Evolutionary conservation across 2,113 vertebrate species (phyloP).

Genomic region (rat (Rattus norvegicus)): GRCr8 NC_086019.1:180940001-180940500

Average conservation of each 20-base stretch:
- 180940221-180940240: neutral
- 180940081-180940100: neutral
- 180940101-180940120: neutral
- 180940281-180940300: neutral
- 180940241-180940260: neutral
- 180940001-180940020: too few species aligned
- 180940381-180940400: neutral
- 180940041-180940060: neutral
- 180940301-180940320: rapidly evolving
- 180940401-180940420: neutral
- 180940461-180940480: neutral
- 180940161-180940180: neutral
- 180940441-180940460: too few species aligned
- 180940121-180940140: neutral
- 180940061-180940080: neutral
- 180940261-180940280: too few species aligned
- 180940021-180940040: neutral
- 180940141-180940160: neutral
- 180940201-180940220: neutral
- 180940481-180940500: neutral
- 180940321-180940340: rapidly evolving
- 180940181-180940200: neutral
- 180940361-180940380: neutral
- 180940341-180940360: neutral
- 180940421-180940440: too few species aligned